Conservation (phyloP, 2,113 vertebrate species). For the Phodopus roborovskii region DNA sequence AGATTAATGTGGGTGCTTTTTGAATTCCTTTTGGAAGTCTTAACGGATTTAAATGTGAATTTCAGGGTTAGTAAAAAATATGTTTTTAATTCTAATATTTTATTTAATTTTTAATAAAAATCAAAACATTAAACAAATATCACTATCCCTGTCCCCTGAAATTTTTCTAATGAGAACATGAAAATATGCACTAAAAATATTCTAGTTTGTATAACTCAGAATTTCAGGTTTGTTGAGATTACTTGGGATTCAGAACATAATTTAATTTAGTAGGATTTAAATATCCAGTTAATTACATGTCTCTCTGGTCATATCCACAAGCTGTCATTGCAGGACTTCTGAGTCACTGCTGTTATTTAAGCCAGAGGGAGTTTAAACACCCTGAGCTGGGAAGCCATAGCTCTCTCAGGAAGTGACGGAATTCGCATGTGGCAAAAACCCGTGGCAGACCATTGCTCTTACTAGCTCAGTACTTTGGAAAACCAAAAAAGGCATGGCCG, state of each 20-base stretch:
- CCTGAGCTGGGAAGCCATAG: not conserved
- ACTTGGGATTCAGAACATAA: slow-evolving; percentile 10
- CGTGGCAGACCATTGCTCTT: slow-evolving; percentile 29
- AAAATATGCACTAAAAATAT: not conserved
- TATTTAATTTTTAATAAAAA: slow-evolving; percentile 24
- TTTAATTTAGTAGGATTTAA: not conserved
- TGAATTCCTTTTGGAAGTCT: not conserved
- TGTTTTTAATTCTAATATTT: slow-evolving; percentile 4
- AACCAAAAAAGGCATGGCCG: slow-evolving; percentile 43
- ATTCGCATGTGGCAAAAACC: not conserved
- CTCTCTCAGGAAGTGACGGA: not conserved
- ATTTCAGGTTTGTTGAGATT: not conserved
- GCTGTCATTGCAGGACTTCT: not conserved
- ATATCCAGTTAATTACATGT: not conserved
- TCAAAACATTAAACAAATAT: not conserved
- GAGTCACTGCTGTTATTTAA: not conserved
- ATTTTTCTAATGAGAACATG: not conserved
- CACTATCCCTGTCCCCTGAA: not conserved
- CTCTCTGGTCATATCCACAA: not conserved
- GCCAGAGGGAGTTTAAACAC: not conserved
- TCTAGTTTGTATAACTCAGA: not conserved
- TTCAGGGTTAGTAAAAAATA: not conserved
- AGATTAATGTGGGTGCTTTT: not conserved
- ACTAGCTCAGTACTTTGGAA: slow-evolving; percentile 48
- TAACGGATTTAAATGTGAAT: slow-evolving; percentile 2